These are phyloP conservation scores for Eospalax fontanierii DNA, from an alignment of 2,797 vertebrate species.

Conservation along the genomic window DNA sequence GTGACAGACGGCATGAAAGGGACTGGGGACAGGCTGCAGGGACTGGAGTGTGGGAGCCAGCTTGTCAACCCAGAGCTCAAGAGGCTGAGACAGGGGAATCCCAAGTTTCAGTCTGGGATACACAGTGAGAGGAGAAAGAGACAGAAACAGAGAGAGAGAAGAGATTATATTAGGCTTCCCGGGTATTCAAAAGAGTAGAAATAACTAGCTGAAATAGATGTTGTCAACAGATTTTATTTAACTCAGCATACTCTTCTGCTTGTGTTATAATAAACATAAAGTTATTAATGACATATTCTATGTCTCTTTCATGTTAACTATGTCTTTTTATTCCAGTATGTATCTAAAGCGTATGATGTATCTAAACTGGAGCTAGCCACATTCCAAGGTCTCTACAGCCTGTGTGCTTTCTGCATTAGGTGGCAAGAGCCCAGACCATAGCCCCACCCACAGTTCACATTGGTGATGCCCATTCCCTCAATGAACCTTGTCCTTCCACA, in stretches of 20 bases:
- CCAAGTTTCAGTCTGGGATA: no score
- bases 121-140: no score
- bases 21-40: no score
- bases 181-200: no score
- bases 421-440: neutral
- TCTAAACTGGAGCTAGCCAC: neutral
- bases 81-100: no score
- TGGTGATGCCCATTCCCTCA: neutral
- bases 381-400: neutral
- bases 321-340: neutral
- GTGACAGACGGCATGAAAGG: no score
- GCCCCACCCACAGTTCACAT: neutral
- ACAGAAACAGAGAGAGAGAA: no score
- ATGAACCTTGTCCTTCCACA: neutral
- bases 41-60: no score
- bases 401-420: neutral
- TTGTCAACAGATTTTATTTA: neutral
- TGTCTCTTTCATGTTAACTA: neutral
- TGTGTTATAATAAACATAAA: neutral
- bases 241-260: neutral
- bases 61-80: no score
- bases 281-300: no score
- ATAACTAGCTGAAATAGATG: neutral
- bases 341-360: accelerated
- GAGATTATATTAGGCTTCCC: no score